Percentiles rank a stretch among this genome's conserved stretches.
phyloP scores from a whole-genome alignment of 2,888 invertebrate genomes.

The Melikaiella ostensackeni region DNA sequence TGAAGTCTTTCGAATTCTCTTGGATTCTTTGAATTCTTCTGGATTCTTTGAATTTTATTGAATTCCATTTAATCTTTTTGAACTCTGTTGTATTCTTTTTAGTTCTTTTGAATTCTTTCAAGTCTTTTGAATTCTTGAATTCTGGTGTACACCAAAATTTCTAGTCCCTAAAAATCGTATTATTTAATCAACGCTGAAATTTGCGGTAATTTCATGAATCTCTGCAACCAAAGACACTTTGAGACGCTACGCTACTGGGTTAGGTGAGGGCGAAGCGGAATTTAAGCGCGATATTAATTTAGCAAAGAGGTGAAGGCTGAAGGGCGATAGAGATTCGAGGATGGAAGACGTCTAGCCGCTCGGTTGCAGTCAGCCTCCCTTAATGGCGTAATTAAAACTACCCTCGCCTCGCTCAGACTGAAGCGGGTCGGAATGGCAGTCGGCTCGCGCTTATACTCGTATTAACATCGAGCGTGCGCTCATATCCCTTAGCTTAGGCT shows the following conservation, averaged over 20 bases:
- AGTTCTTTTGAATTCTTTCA: too few relatives aligned
- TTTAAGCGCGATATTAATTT: slow-evolving; percentile 73
- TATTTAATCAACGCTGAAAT: not conserved
- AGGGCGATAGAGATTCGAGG: slow-evolving; percentile 50
- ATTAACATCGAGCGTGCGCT: slow-evolving; percentile 36
- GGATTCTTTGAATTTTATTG: too few relatives aligned
- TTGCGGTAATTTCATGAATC: slow-evolving; percentile 3
- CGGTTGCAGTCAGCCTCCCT: slow-evolving; percentile 65
- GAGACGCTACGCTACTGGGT: slow-evolving; percentile 18
- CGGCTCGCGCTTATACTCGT: slow-evolving; percentile 26
- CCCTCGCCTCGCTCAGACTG: slow-evolving; percentile 60
- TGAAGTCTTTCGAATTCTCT: too few relatives aligned
- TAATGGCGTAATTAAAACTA: slow-evolving; percentile 77
- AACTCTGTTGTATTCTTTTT: too few relatives aligned
- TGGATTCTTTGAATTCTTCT: too few relatives aligned
- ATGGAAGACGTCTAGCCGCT: slow-evolving; percentile 62
- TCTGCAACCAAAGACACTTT: not conserved
- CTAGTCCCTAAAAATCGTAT: not conserved
- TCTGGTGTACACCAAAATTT: too few relatives aligned
- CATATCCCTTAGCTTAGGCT: not conserved
- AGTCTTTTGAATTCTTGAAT: too few relatives aligned
- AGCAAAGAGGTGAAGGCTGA: slow-evolving; percentile 59
- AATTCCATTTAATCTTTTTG: too few relatives aligned
- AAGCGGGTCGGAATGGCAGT: slow-evolving; percentile 28
- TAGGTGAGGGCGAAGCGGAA: slow-evolving; percentile 33